phyloP scores from a whole-genome alignment of 2,888 invertebrate genomes.

The Pasiphila rectangulata region DNA sequence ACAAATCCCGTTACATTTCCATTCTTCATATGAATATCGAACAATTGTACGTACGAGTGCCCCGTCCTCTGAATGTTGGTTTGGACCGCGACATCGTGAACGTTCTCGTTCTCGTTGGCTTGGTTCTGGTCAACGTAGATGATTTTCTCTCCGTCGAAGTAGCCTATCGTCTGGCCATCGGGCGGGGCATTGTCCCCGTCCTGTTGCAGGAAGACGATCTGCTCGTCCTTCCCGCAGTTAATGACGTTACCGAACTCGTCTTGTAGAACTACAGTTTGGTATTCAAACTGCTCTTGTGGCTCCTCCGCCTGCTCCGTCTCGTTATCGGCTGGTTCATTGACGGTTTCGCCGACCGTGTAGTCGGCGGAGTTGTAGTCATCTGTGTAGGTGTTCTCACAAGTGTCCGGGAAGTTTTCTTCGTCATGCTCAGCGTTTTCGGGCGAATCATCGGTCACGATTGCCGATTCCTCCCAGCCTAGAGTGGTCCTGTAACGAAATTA shows the following conservation, averaged over 20 bases:
- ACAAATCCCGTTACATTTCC: conserved; percentile 47
- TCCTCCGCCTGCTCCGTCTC: conserved; percentile 4
- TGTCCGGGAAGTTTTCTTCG: conserved; percentile 11
- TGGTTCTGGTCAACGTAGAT: conserved; percentile 27
- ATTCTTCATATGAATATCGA: conserved; percentile 48
- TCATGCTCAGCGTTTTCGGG: conserved; percentile 8
- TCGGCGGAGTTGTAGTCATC: conserved; percentile 26
- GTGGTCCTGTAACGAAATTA: conserved; percentile 16
- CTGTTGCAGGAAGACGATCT: conserved; percentile 29
- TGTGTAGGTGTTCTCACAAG: conserved; percentile 16
- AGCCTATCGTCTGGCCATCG: conserved; percentile 29
- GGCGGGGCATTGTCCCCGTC: conserved; percentile 25
- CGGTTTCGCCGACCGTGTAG: conserved; percentile 25
- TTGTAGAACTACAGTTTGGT: conserved; percentile 31
- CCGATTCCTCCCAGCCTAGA: conserved; percentile 28
- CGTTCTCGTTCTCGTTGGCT: conserved; percentile 16
- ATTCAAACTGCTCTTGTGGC: conserved; percentile 16
- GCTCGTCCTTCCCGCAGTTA: conserved; percentile 29
- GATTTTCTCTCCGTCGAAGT: conserved; percentile 33
- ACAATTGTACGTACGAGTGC: conserved; percentile 42
- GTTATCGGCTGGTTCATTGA: conserved; percentile 6
- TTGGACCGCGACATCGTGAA: conserved; percentile 34
- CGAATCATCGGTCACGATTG: conserved; percentile 13
- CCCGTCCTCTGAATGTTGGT: conserved; percentile 30
- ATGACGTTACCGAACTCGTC: conserved; percentile 34